Evolutionary conservation across 2,113 vertebrate species (phyloP).

Genomic region (Anhinga rufa): DNA sequence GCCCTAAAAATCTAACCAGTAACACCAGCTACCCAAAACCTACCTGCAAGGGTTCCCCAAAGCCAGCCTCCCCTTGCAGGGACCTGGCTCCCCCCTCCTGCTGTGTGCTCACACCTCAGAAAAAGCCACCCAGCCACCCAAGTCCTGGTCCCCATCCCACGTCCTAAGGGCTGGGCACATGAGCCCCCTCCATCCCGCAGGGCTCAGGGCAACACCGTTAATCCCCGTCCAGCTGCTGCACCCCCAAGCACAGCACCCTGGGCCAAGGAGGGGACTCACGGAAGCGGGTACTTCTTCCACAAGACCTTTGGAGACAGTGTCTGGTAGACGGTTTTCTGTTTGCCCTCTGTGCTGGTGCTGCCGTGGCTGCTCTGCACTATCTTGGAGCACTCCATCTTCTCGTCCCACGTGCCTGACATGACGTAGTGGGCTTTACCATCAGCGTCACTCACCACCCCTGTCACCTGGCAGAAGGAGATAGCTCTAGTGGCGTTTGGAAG

Average conservation of each 20-base stretch:
- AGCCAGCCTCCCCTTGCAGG: background rate
- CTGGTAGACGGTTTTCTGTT: slow-evolving; percentile 96
- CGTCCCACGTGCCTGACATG: slow-evolving; percentile 95
- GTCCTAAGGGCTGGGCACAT: background rate
- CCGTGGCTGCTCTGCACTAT: slow-evolving; percentile 90
- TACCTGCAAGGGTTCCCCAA: background rate
- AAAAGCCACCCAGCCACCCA: background rate
- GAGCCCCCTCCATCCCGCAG: fast-evolving
- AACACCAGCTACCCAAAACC: background rate
- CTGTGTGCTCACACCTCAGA: no score
- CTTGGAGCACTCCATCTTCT: slow-evolving; percentile 94
- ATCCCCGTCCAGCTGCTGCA: fast-evolving
- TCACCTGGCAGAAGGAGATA: slow-evolving; percentile 76
- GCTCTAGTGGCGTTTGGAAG: background rate
- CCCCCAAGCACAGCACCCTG: background rate
- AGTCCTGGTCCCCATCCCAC: background rate
- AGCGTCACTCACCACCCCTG: slow-evolving; percentile 86
- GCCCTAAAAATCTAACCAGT: background rate
- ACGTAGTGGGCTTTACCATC: slow-evolving; percentile 88
- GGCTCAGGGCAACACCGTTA: background rate
- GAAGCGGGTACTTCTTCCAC: slow-evolving; percentile 95
- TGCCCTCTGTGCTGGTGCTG: slow-evolving; percentile 82
- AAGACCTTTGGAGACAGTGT: slow-evolving; percentile 88
- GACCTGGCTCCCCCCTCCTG: background rate
- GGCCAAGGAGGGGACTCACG: slow-evolving; percentile 73